phyloP scores from a whole-genome alignment of 1,140 invertebrate genomes.

The Saccostrea echinata region DNA sequence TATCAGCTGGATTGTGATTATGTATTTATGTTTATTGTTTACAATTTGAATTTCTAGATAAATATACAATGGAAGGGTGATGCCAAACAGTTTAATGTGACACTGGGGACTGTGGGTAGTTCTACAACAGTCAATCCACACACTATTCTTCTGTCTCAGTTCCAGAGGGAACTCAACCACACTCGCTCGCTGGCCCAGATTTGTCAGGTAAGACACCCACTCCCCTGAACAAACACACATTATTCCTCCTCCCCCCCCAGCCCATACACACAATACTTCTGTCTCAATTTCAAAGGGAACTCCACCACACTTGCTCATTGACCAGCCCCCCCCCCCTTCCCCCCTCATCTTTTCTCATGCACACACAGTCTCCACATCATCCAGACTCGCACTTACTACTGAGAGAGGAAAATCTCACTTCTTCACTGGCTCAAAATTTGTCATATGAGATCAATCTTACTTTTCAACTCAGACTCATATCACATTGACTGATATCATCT shows the following conservation, averaged over 20 bases:
- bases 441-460: too few relatives aligned
- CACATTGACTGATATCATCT: too few relatives aligned
- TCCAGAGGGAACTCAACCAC: slow-evolving; percentile 90
- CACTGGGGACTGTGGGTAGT: slow-evolving; percentile 82
- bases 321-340: too few relatives aligned
- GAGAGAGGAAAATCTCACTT: too few relatives aligned
- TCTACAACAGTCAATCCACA: slow-evolving; percentile 86
- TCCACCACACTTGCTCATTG: too few relatives aligned
- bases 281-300: not conserved
- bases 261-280: not conserved
- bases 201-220: slow-evolving; percentile 83
- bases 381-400: too few relatives aligned
- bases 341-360: not conserved
- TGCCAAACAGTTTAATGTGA: slow-evolving; percentile 85
- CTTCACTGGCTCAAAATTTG: too few relatives aligned
- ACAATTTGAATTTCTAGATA: slow-evolving; percentile 66
- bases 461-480: too few relatives aligned
- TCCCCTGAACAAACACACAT: too few relatives aligned
- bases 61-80: slow-evolving; percentile 88
- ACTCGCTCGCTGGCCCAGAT: slow-evolving; percentile 88
- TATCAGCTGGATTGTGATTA: too few relatives aligned
- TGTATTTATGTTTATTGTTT: too few relatives aligned
- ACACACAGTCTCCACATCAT: too few relatives aligned
- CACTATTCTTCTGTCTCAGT: slow-evolving; percentile 88
- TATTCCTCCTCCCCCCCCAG: not conserved